Evolutionary conservation across 2,797 vertebrate genomes (phyloP).

Genomic region (Podarcis siculus): DNA sequence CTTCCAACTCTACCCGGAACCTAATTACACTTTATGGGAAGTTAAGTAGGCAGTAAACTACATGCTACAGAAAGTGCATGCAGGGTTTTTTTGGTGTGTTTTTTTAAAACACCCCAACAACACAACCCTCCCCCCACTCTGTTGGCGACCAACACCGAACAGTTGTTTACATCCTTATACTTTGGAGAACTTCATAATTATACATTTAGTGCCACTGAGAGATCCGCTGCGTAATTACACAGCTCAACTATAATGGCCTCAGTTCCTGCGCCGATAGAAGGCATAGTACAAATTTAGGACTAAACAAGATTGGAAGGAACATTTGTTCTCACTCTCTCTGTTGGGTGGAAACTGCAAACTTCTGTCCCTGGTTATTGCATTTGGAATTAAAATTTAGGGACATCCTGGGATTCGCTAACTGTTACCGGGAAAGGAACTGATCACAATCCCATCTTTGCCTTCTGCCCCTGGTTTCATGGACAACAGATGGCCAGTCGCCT

Average conservation of each 20-base stretch:
- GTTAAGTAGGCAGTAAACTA: slow-evolving; percentile 71
- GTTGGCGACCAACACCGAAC: slow-evolving; percentile 57
- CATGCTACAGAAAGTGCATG: slow-evolving; percentile 47
- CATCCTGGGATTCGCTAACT: slow-evolving; percentile 6
- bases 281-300: slow-evolving; percentile 51
- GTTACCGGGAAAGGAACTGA: background rate
- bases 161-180: slow-evolving; percentile 65
- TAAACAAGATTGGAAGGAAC: slow-evolving; percentile 48
- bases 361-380: slow-evolving; percentile 14
- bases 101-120: background rate
- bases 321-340: background rate
- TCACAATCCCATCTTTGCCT: background rate
- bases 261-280: slow-evolving; percentile 65
- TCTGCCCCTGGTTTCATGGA: background rate
- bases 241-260: slow-evolving; percentile 67
- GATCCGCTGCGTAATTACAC: slow-evolving; percentile 70
- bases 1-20: slow-evolving; percentile 61
- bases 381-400: slow-evolving; percentile 21
- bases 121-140: slow-evolving; percentile 28
- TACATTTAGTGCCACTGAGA: slow-evolving; percentile 67
- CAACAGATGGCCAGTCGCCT: background rate
- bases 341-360: background rate
- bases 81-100: background rate
- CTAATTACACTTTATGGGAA: slow-evolving; percentile 72
- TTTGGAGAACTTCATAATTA: slow-evolving; percentile 76